Conservation (phyloP, 2,888 invertebrate genomes). For the Drosophila heteroneura region DNA sequence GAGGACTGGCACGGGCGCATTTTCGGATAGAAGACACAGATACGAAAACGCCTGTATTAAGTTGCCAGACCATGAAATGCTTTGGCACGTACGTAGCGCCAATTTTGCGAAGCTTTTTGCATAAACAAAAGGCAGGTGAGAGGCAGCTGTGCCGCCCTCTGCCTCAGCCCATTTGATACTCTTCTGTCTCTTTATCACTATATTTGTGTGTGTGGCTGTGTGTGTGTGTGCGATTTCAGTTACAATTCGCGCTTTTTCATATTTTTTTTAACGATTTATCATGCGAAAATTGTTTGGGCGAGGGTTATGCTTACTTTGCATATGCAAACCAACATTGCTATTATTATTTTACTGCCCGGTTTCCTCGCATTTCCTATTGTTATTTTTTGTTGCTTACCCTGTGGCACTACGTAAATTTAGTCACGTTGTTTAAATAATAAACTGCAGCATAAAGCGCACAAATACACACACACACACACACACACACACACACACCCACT, state of each 20-base stretch:
- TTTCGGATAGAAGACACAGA: conserved; percentile 55
- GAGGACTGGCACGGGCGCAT: conserved; percentile 26
- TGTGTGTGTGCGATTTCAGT: conserved; percentile 59
- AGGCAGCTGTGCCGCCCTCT: conserved; percentile 22
- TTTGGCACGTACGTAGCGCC: conserved; percentile 83
- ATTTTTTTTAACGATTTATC: conserved; percentile 83
- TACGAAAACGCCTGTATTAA: conserved; percentile 76
- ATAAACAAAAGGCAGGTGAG: conserved; percentile 75
- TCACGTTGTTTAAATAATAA: conserved; percentile 82
- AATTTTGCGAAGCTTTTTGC: conserved; percentile 79
- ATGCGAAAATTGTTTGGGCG: conserved; percentile 78
- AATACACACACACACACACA: conserved; percentile 28
- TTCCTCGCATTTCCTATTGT: conserved; percentile 37
- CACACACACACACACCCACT: conserved; percentile 18
- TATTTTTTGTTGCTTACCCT: conserved; percentile 31
- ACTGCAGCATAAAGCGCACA: conserved; percentile 58
- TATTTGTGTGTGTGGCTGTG: conserved; percentile 9
- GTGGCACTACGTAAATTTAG: conserved; percentile 70
- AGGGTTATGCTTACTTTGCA: conserved; percentile 67
- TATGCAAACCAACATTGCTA: conserved; percentile 64
- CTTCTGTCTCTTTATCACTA: conserved; percentile 4
- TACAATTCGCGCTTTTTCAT: conserved; percentile 75
- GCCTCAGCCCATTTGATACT: conserved; percentile 1
- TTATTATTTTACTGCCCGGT: conserved; percentile 72
- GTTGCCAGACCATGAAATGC: conserved; percentile 84